Evolutionary conservation across 2,888 invertebrate species (phyloP).

Genomic region (Steinernema carpocapsae): DNA sequence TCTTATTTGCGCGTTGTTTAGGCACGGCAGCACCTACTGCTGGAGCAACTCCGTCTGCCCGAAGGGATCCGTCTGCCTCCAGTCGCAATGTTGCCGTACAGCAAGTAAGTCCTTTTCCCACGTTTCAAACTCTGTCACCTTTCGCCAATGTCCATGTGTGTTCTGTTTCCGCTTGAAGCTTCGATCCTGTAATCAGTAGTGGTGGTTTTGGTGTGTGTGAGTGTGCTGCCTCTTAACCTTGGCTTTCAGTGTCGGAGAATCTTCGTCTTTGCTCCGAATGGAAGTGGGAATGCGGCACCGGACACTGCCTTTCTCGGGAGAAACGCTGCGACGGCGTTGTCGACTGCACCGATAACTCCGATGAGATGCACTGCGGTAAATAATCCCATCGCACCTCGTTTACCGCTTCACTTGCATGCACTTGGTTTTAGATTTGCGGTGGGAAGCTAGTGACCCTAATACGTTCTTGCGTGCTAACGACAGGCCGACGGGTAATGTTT

Average conservation of each 20-base stretch:
- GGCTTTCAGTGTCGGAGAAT: conserved; percentile 28
- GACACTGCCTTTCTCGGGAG: conserved; percentile 45
- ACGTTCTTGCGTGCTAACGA: conserved; percentile 29
- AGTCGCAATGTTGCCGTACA: conserved; percentile 63
- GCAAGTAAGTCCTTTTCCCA: conserved; percentile 53
- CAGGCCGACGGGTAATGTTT: conserved; percentile 25
- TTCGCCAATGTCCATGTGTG: conserved; percentile 3
- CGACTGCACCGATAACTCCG: conserved; percentile 54
- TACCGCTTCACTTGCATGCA: conserved; percentile 11
- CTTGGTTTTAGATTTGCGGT: conserved; percentile 22
- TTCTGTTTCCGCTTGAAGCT: conserved; percentile 11
- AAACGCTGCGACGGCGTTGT: conserved; percentile 50
- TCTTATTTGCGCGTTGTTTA: conserved; percentile 48
- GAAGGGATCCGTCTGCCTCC: conserved; percentile 55
- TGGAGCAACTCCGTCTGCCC: conserved; percentile 68
- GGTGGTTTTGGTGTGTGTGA: conserved; percentile 19
- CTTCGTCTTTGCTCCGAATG: conserved; percentile 43
- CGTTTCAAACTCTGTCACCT: conserved; percentile 21
- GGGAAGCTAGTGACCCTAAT: neutral
- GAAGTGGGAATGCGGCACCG: conserved; percentile 55
- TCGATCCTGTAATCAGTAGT: neutral
- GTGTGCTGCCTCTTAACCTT: conserved; percentile 36
- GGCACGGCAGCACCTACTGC: conserved; percentile 67
- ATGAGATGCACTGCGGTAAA: conserved; percentile 54
- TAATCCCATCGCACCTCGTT: neutral